phyloP scores from a whole-genome alignment of 35 echinoderm and acorn worm genomes.

The Amphiura filiformis region DNA sequence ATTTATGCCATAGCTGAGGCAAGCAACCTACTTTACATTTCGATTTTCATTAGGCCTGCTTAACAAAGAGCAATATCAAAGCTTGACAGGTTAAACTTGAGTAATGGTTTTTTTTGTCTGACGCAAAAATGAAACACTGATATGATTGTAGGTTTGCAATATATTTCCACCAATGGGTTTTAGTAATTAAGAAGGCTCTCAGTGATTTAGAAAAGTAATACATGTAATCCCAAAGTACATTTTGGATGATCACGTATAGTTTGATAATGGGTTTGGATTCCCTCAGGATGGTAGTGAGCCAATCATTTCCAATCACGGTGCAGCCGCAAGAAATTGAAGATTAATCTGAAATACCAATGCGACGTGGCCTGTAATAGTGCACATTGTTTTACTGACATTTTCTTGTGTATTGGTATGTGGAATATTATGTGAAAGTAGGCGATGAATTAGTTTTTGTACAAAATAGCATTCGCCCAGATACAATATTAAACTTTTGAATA shows the following conservation, averaged over 20 bases:
- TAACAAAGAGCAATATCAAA: neutral
- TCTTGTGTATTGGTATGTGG: neutral
- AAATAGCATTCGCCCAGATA: too few species aligned
- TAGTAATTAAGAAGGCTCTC: neutral
- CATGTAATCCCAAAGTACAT: constrained; percentile 8
- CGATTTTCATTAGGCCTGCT: neutral
- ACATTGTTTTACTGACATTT: neutral
- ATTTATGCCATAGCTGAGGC: neutral
- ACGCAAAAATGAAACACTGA: neutral
- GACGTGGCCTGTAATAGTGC: neutral
- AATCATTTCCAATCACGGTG: neutral
- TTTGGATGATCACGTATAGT: constrained; percentile 2
- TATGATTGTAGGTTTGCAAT: neutral
- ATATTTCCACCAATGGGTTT: neutral
- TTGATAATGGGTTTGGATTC: neutral
- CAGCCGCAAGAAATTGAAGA: constrained; percentile 5
- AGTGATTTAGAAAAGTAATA: neutral
- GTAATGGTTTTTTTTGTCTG: neutral
- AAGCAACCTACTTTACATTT: constrained; percentile 4
- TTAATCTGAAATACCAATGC: neutral
- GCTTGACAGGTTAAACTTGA: neutral
- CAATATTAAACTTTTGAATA: too few species aligned
- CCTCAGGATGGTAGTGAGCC: neutral
- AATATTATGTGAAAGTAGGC: neutral
- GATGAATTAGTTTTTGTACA: neutral